Evolutionary conservation across 1,140 invertebrate species (phyloP), one percentile per base, ranked within the genome.

Genomic region (Micrasema minimum): DNA sequence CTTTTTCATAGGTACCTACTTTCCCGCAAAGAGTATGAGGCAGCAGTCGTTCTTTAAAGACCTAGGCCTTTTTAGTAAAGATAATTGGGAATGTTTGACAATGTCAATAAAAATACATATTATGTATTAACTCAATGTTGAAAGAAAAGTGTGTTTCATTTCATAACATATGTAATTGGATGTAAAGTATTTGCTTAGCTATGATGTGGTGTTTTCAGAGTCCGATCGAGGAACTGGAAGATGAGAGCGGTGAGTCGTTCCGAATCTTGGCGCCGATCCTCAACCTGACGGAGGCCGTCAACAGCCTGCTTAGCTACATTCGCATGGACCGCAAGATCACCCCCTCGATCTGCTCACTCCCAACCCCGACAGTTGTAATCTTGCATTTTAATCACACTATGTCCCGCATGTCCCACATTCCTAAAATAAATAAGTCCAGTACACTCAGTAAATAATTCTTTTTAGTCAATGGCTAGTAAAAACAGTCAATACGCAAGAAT

Each of bases 271-370:
- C 46, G n/a, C 65, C 65, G n/a, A 20, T 66, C 4, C 5, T 66
- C n/a, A 53, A 37, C n/a, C 37, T 66, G 65, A 66, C 46, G n/a
- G 46, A 41, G 10, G 65, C 65, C 12, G 50, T 66, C 10, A 66
- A 66, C 37, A 6, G n/a, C 12, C 48, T 66, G n/a, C 50, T 51
- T 1, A 23, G 1, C 7, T 14, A n/a, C 37, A 66, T 66, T 16
- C 16, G 7, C 7, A 20, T 26, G 46, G 23, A 66, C 26, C 20
- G n/a, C 1, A 66, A 66, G 20, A 46, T 64, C 22, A 48, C 45
- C 4, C 37, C 46, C 18, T 66, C n/a, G 65, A 66, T 35, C 48
- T 66, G 11, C 37, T 66, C 3, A 41, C 65, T 5, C 65, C 65
- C 12, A 37, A 7, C 2, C 46, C 20, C 11, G 10, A 12, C 16